A percentile compares a stretch with the other conserved stretches of the same genome.
Evolutionary conservation across 2,888 invertebrate species (phyloP).

Genomic region (Phyllotreta striolata): DNA sequence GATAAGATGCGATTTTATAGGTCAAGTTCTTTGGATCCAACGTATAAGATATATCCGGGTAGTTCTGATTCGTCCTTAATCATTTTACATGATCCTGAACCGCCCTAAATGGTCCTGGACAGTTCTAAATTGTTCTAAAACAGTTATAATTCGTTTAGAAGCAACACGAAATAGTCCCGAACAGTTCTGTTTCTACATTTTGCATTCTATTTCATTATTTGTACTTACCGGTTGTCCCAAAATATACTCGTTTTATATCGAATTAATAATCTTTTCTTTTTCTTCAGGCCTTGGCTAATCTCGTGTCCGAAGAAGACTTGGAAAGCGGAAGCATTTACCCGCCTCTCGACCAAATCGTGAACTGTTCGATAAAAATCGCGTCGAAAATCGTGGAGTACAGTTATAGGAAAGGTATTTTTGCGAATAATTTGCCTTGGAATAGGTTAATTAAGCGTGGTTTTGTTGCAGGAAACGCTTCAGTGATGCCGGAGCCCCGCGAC

Average conservation of each 20-base stretch:
- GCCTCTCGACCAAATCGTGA: slow-evolving; percentile 81
- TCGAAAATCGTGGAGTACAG: slow-evolving; percentile 81
- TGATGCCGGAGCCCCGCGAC: slow-evolving; percentile 78
- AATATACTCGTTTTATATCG: no score
- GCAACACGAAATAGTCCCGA: no score
- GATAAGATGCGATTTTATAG: no score
- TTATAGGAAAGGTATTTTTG: slow-evolving; percentile 72
- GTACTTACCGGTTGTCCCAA: no score
- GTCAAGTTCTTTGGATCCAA: neutral
- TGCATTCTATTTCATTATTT: no score
- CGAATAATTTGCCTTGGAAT: neutral
- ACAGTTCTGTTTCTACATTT: no score
- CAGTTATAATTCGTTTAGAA: no score
- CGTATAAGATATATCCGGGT: neutral
- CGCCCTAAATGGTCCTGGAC: no score
- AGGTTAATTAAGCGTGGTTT: slow-evolving; percentile 33
- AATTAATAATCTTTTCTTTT: neutral
- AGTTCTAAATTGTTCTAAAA: no score
- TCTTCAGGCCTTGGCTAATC: slow-evolving; percentile 76
- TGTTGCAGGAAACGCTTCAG: slow-evolving; percentile 75
- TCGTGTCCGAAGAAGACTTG: slow-evolving; percentile 83
- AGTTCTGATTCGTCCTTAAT: no score
- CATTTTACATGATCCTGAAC: no score
- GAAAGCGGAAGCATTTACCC: slow-evolving; percentile 91
- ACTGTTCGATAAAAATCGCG: slow-evolving; percentile 90